phyloP scores from a whole-genome alignment of 2,888 invertebrate genomes.

The Tetragnatha montana region DNA sequence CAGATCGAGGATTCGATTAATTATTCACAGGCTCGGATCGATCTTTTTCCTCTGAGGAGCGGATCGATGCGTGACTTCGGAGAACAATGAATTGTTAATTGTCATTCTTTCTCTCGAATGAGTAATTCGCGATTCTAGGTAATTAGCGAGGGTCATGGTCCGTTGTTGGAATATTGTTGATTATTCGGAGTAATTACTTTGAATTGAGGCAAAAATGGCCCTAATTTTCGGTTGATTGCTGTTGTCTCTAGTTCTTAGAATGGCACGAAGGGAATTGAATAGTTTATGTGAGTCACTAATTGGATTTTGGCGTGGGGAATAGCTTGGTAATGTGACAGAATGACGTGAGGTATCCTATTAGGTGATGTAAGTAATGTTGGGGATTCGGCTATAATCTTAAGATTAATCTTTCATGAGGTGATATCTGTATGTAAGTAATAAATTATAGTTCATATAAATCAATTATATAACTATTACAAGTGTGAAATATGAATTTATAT shows the following conservation, averaged over 20 bases:
- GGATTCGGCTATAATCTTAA: too few relatives aligned
- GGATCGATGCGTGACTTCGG: neutral
- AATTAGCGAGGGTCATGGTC: neutral
- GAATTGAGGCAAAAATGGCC: neutral
- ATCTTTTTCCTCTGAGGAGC: neutral
- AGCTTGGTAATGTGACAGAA: neutral
- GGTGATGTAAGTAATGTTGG: neutral
- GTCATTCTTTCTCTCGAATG: neutral
- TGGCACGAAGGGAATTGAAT: neutral
- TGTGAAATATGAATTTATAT: too few relatives aligned
- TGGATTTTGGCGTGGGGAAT: neutral
- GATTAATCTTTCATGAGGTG: too few relatives aligned
- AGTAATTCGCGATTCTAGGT: neutral
- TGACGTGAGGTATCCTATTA: neutral
- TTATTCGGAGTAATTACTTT: neutral
- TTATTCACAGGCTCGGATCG: neutral
- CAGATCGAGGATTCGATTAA: neutral
- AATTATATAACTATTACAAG: too few relatives aligned
- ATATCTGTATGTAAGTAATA: too few relatives aligned
- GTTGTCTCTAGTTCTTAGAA: neutral
- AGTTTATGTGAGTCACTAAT: neutral
- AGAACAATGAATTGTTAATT: constrained; percentile 1
- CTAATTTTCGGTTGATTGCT: neutral
- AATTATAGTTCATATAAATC: too few relatives aligned
- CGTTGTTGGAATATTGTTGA: neutral